Conservation (phyloP, 2,113 vertebrate species). For the Macheiramphus alcinus region DNA sequence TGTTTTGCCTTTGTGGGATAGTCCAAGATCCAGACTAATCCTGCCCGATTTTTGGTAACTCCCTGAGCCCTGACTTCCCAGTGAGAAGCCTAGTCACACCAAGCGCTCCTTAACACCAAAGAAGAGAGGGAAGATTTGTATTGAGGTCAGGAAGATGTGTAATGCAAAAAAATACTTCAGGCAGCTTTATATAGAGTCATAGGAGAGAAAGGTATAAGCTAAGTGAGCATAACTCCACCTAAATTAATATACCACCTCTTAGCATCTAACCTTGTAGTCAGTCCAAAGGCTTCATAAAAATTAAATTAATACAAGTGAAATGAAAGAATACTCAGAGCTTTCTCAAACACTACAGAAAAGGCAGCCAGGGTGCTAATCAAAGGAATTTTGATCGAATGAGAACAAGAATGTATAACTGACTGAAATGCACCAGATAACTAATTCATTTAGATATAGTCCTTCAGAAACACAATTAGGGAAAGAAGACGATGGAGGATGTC, state of each 20-base stretch:
- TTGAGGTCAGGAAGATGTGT: neutral
- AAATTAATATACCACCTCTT: neutral
- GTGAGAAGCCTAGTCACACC: neutral
- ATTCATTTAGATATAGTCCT: neutral
- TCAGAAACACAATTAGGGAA: neutral
- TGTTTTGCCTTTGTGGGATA: neutral
- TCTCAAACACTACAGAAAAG: neutral
- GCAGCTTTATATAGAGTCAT: neutral
- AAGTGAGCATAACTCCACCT: neutral
- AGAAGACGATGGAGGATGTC: neutral
- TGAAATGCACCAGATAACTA: neutral
- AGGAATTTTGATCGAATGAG: neutral
- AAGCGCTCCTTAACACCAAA: neutral
- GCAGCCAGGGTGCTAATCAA: neutral
- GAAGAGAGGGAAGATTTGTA: neutral
- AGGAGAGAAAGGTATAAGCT: neutral
- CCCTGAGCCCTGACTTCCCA: neutral
- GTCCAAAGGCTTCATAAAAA: neutral
- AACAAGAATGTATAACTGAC: neutral
- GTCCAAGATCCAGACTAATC: neutral
- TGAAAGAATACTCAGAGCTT: neutral
- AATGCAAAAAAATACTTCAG: neutral
- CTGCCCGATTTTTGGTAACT: neutral
- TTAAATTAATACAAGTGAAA: neutral
- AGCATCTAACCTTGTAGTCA: neutral